Conservation (phyloP, 2,797 vertebrate genomes). For the Mus spretus region DNA sequence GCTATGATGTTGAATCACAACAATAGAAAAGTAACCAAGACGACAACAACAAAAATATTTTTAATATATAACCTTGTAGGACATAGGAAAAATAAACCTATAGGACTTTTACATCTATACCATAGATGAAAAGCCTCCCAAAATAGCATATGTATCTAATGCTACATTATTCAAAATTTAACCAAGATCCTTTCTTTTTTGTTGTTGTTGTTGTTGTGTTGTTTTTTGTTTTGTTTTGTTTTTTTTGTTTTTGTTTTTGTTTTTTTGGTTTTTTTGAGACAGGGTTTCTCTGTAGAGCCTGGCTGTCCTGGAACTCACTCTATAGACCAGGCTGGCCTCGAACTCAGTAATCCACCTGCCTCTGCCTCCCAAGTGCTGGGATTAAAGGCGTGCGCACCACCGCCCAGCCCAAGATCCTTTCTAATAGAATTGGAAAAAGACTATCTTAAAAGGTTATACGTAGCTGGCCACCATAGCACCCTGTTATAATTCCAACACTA, state of each 20-base stretch:
- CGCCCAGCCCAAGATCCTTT: not conserved
- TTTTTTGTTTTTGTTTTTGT: no score
- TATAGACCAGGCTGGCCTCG: no score
- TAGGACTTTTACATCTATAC: not conserved
- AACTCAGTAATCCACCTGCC: no score
- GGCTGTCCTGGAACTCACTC: no score
- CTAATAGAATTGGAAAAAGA: slow-evolving; percentile 33
- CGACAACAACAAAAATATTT: not conserved
- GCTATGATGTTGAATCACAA: not conserved
- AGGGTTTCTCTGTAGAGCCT: no score
- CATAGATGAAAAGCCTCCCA: not conserved
- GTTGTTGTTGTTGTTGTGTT: no score
- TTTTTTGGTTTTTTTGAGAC: no score
- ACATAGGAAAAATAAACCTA: not conserved
- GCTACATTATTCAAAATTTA: not conserved
- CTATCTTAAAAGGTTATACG: not conserved
- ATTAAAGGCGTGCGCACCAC: no score
- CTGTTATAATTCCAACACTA: not conserved
- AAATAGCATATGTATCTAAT: slow-evolving; percentile 36
- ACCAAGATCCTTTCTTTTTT: not conserved
- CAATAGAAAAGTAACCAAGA: not conserved
- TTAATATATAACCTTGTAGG: not conserved
- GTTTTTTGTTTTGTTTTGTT: no score
- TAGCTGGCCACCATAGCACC: no score
- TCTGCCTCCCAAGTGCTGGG: no score